Evolutionary conservation across 2,797 vertebrate species (phyloP).

Genomic region (Sitta carolinensis): DNA sequence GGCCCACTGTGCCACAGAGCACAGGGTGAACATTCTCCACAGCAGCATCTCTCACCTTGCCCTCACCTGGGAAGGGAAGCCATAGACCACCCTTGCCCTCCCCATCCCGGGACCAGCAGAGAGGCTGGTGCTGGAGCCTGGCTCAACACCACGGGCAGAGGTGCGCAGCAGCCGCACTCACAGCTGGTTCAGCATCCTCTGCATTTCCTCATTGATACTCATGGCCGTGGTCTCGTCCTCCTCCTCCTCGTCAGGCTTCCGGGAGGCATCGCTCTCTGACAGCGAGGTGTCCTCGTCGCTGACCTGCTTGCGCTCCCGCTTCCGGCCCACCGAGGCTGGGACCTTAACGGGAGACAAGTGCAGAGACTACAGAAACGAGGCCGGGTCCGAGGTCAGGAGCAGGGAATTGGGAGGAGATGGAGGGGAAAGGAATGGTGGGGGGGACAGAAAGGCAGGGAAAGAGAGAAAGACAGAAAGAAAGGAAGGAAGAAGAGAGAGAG

Average conservation of each 20-base stretch:
- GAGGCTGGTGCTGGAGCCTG: background rate
- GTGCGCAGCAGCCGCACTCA: conserved; percentile 73
- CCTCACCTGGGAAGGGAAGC: background rate
- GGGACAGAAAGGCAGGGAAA: conserved; percentile 14
- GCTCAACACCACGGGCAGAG: rapidly evolving
- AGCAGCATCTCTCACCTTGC: background rate
- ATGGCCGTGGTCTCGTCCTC: conserved; percentile 88
- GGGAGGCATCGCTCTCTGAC: conserved; percentile 86
- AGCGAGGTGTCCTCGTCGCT: conserved; percentile 87
- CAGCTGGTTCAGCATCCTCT: conserved; percentile 97
- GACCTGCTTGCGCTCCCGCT: conserved; percentile 87
- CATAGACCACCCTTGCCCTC: background rate
- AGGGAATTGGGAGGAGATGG: conserved; percentile 62
- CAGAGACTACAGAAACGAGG: conserved; percentile 81
- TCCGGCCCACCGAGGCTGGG: conserved; percentile 86
- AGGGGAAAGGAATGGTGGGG: background rate
- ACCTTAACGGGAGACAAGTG: conserved; percentile 84
- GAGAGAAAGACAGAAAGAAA: background rate
- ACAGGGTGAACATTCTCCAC: rapidly evolving
- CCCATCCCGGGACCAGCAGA: background rate
- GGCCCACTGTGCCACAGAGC: background rate
- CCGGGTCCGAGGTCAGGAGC: conserved; percentile 69
- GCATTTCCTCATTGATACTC: conserved; percentile 98
- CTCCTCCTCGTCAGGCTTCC: conserved; percentile 83
- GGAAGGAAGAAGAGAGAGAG: background rate